Percentiles rank a stretch among this genome's conserved stretches.
Conservation (phyloP, 2,113 vertebrate species). For the Pycnonotus jocosus region DNA sequence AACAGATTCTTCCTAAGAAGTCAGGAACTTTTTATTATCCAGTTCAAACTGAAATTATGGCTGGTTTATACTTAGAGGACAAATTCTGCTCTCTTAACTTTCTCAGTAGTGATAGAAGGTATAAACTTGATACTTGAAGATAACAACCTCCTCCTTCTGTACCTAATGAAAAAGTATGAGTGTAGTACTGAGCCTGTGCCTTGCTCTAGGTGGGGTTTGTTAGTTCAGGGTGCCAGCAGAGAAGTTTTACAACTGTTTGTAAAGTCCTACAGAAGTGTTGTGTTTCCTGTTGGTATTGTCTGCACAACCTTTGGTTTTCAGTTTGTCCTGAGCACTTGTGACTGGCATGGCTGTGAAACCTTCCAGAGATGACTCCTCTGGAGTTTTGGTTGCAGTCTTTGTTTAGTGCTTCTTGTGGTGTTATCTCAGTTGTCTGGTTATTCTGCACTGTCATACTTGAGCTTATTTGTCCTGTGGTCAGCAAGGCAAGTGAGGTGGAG, state of each 20-base stretch:
- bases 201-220: not conserved
- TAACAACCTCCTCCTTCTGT: not conserved
- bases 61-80: not conserved
- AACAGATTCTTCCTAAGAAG: not conserved
- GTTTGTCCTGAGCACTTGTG: not conserved
- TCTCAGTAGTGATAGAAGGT: not conserved
- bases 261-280: rapidly evolving
- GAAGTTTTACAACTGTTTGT: not conserved
- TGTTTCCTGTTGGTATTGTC: not conserved
- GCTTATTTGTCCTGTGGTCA: not conserved
- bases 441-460: not conserved
- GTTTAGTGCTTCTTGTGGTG: not conserved
- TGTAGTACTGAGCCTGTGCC: rapidly evolving
- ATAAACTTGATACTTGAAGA: not conserved
- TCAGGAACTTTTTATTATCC: not conserved
- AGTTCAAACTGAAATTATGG: not conserved
- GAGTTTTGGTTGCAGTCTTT: not conserved
- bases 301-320: not conserved
- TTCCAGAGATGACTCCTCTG: not conserved
- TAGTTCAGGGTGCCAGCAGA: not conserved
- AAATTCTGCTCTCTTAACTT: not conserved
- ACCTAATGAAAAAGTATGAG: not conserved
- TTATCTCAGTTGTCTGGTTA: not conserved
- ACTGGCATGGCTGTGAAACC: not conserved
- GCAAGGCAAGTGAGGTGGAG: not conserved